phyloP scores from a whole-genome alignment of 2,888 invertebrate genomes.

The Oligia strigilis region DNA sequence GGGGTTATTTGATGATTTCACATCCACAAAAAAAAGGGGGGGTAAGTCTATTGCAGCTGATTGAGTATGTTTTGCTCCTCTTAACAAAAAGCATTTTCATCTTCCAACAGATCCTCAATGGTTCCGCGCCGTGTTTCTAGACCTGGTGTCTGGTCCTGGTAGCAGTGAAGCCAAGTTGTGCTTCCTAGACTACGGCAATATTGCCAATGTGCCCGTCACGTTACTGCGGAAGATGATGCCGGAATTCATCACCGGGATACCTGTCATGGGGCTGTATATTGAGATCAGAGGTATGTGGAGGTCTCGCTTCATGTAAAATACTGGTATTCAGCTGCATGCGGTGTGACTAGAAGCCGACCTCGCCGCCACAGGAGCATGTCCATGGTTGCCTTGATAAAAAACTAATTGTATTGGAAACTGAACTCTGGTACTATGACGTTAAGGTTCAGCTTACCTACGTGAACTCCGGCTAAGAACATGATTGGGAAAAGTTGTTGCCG shows the following conservation, averaged over 20 bases:
- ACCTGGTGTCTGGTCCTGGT: slow-evolving; percentile 73
- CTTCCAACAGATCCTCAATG: slow-evolving; percentile 75
- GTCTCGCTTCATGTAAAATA: neutral
- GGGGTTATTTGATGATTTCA: no score
- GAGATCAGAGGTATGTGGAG: slow-evolving; percentile 74
- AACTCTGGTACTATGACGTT: no score
- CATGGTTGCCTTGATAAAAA: no score
- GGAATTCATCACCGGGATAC: slow-evolving; percentile 74
- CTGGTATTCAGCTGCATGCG: neutral
- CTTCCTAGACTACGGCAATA: slow-evolving; percentile 81
- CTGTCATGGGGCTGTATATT: slow-evolving; percentile 72
- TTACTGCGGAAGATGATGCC: slow-evolving; percentile 82
- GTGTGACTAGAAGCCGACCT: neutral
- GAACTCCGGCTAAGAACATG: no score
- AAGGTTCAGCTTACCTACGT: no score
- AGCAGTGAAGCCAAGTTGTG: slow-evolving; percentile 66
- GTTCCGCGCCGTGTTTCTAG: slow-evolving; percentile 82
- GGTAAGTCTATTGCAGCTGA: neutral
- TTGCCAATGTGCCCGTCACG: slow-evolving; percentile 69
- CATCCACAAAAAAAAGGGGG: no score
- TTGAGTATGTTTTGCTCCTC: neutral
- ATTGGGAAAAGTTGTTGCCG: no score
- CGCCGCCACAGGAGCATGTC: no score
- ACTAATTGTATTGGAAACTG: no score
- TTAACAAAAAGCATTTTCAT: neutral